Conservation (phyloP, 1,140 invertebrate species). For the Heliconius hermathena region DNA sequence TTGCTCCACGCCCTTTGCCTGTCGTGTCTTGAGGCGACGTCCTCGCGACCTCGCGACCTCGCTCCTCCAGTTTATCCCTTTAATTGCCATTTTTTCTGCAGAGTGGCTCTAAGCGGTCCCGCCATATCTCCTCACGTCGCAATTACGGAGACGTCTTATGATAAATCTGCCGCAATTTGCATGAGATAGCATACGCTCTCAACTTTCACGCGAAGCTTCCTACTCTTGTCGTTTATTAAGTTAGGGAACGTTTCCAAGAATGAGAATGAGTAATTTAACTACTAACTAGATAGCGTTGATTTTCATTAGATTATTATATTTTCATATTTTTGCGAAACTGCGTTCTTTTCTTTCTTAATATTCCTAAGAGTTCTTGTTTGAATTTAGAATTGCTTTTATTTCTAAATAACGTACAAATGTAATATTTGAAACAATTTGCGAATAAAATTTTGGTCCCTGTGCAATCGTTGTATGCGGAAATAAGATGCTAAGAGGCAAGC, state of each 20-base stretch:
- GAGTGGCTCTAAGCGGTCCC: conserved; percentile 69
- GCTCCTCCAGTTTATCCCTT: conserved; percentile 79
- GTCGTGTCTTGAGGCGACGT: conserved; percentile 56
- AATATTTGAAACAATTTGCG: conserved; percentile 60
- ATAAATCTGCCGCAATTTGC: conserved; percentile 82
- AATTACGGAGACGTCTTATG: conserved; percentile 81
- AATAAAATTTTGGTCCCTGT: conserved; percentile 69
- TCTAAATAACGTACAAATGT: conserved; percentile 30
- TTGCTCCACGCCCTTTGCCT: conserved; percentile 79
- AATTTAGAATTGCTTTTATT: not conserved
- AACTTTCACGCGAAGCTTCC: conserved; percentile 78
- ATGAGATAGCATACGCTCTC: conserved; percentile 81
- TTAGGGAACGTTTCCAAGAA: conserved; percentile 77
- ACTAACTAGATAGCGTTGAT: conserved; percentile 70
- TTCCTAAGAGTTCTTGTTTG: not conserved
- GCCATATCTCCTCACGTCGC: conserved; percentile 80
- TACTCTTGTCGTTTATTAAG: conserved; percentile 80
- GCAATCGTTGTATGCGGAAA: conserved; percentile 71
- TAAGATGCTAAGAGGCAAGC: conserved; percentile 77
- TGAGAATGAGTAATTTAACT: conserved; percentile 78
- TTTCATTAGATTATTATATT: conserved; percentile 53
- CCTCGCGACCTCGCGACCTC: conserved; percentile 55
- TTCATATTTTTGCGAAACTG: conserved; percentile 31
- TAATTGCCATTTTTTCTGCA: conserved; percentile 80
- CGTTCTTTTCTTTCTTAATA: not conserved